Percentiles rank a stretch among this genome's conserved stretches.
Conservation (phyloP, 2,113 vertebrate genomes). For the Pollimyrus isidori region DNA sequence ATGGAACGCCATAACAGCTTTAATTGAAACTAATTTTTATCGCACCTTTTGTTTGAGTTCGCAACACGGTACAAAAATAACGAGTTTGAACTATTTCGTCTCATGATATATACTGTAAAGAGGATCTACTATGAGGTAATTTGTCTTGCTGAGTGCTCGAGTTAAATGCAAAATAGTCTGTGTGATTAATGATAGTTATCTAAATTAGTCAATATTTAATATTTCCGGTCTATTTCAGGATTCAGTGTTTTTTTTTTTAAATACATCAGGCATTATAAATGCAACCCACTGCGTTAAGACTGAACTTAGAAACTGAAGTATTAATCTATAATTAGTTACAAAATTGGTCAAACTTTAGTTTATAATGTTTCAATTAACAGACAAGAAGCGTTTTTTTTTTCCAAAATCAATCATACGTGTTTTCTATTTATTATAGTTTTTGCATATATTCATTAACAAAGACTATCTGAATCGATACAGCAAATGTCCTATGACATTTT, state of each 20-base stretch:
- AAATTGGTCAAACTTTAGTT: neutral
- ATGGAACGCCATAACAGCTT: neutral
- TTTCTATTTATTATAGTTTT: neutral
- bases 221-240: slow-evolving; percentile 11
- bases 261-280: neutral
- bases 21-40: neutral
- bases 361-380: neutral
- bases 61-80: neutral
- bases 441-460: neutral
- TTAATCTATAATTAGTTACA: neutral
- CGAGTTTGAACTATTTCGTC: neutral
- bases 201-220: slow-evolving; percentile 12
- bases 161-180: neutral
- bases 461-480: neutral
- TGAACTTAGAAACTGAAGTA: neutral
- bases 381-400: neutral
- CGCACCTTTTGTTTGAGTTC: neutral
- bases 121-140: neutral
- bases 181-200: slow-evolving; percentile 16
- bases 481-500: neutral
- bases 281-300: neutral
- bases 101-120: neutral
- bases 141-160: neutral
- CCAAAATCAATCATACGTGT: neutral
- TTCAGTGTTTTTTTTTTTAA: neutral